Evolutionary conservation across 2,888 invertebrate genomes (phyloP), one percentile per base, ranked within the genome.

Genomic region (Rugalucina vietnamica): DNA sequence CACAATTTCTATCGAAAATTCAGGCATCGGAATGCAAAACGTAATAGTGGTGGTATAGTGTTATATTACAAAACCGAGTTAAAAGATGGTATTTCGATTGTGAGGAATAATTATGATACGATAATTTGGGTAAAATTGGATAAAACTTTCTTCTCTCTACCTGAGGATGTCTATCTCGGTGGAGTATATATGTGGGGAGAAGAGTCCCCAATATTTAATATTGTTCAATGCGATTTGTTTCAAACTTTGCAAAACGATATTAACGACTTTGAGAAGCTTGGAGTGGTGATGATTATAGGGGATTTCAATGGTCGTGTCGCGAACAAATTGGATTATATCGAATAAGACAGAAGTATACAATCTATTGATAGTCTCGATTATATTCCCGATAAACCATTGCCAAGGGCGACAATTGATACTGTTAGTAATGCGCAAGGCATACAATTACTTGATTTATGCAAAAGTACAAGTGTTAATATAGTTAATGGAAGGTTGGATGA

Each of bases 211-310:
- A 50, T 78, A 29, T 79, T 78, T 49, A 76, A 79, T 76, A 76
- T 60, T 27, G 73, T 57, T 72, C 49, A 77, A 69, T 49, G 69
- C 5, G 76, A 76, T 71, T 73, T 81, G 18, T 81, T 76, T 77
- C 29, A 71, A 18, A 36, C 76, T n/a, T 60, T 83, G 36, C 71
- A 79, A 76, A 76, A 76, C 43, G 79, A 79, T 79, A 79, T 79
- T 12, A n/a, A 4, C 36, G 34, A 70, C n/a, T 70, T 70, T 70
- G 70, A 70, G n/a, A n/a, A 36, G 36, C 21, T 37, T 12, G 70
- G 36, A 1, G 3, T 24, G 5, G 70, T 70, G 3, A 70, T 36
- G n/a, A 21, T 70, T 36, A 8, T 34, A 36, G 37, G n/a, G n/a
- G 60, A 60, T 5, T n/a, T 27, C 18, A 69, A 69, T 36, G 69